Evolutionary conservation across 2,888 invertebrate species (phyloP), one percentile per base, ranked within the genome.

Genomic region (Sphaeridia pumilis): DNA sequence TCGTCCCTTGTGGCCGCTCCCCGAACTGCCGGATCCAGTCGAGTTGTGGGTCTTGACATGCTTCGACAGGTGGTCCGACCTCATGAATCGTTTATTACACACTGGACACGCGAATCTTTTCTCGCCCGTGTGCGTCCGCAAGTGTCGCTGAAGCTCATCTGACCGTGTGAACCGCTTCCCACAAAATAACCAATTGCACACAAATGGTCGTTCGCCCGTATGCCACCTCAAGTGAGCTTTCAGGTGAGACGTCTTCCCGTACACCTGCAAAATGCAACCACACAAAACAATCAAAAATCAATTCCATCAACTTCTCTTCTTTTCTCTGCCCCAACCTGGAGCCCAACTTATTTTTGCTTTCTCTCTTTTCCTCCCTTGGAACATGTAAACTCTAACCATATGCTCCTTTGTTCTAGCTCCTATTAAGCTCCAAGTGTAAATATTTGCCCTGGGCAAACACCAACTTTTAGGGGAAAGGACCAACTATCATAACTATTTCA

Each of bases 111-210:
- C 85, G 71, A 90, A 90, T 47, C 88, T 75, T 70, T 94, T 93
- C 70, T 93, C 92, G 1, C 89, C 87, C 0, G 92, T 90, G 70
- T 93, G 90, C 3, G 94, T 92, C 52, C 92, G 77, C 58, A 89
- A 75, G 70, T 93, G 92, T 51, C 94, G 76, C 68, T 87, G 64
- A n/a, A 78, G 69, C 67, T 78, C 78, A 67, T 78, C 78, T 17
- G 76, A 76, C 41, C 78, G 68, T 2, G 78, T 78, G 66, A 78
- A 78, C 25, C 75, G 78, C 73, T 94, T 94, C 14, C 90, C 92
- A 70, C 94, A 94, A 71, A 88, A 93, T 56, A 90, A 75, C 94
- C 94, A 94, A 66, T 83, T 87, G 70, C 94, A 94, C 0, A 88
- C 84, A 71, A 94, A 94, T 0, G 95, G 94, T 50, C 95, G 75